Base-by-base conservation (phyloP, 2,888 invertebrate species). In the Ecdyonurus torrentis region DNA sequence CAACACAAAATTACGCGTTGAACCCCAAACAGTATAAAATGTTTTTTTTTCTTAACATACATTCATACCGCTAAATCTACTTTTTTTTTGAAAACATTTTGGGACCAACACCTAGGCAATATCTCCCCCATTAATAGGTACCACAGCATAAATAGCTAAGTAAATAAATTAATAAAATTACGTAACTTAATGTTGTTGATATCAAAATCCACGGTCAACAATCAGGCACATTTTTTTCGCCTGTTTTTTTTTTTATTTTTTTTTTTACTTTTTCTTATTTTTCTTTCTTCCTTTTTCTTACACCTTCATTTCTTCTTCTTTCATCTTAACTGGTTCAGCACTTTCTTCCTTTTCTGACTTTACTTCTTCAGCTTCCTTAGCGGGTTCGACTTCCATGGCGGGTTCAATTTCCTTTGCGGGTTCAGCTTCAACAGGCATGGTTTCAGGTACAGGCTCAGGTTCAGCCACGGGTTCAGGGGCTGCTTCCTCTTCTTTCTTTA, bases 401-500 rank as follows among this genome's bases (percentile, higher is more conserved):
- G 19, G 59, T 24, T 50, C 18, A 3, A 25, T 23, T n/a, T 15
- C 2, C 19, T 23, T 19, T 50, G 25, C 60, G 15, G 23, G 52
- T 15, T 50, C 52, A 2, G 63, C n/a, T n/a, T 19, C 55, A 2
- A 55, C 58, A 37, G 25, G 61, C 23, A 23, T 23, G 24, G 25
- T 18, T 55, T 20, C 25, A 53, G 60, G 19, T 25, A 22, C 23
- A 10, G n/a, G 52, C 23, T 23, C 58, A 19, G 60, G 22, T 24
- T 7, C 19, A 25, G 53, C 52, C 1, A 52, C 50, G 59, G 19
- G n/a, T 59, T 19, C 19, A 18, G 59, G 60, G 55, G 60, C 60
- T 25, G 61, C 59, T n/a, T 55, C 61, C n/a, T 1, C 20, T 53
- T 20, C 64, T n/a, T n/a, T n/a, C n/a, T n/a, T n/a, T n/a, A n/a